These are phyloP conservation scores for Aethes cnicana DNA, from an alignment of 2,888 invertebrate species.

Conservation along the genomic window DNA sequence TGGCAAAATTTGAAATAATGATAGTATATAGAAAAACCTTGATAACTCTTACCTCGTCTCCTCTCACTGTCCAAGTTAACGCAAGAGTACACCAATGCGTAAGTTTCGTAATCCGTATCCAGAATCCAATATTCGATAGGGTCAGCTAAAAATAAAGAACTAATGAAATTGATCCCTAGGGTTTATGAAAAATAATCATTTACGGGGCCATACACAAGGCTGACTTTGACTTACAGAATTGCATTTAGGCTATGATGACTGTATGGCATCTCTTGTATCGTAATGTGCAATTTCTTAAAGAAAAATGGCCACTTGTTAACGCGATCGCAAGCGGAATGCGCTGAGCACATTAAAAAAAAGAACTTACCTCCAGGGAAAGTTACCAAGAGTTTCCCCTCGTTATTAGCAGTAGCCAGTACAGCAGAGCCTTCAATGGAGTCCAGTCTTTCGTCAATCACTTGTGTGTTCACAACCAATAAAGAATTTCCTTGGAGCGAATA, in stretches of 20 bases:
- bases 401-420: constrained; percentile 55
- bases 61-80: constrained; percentile 63
- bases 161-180: too few relatives aligned
- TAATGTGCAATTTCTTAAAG: too few relatives aligned
- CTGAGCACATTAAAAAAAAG: too few relatives aligned
- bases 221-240: too few relatives aligned
- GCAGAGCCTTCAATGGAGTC: constrained; percentile 76
- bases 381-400: constrained; percentile 79
- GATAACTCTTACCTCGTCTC: constrained; percentile 60
- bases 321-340: too few relatives aligned
- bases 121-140: constrained; percentile 43
- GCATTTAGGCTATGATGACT: too few relatives aligned
- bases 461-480: constrained; percentile 48
- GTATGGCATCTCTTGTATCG: too few relatives aligned
- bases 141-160: constrained; percentile 28
- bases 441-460: constrained; percentile 65
- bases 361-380: constrained; percentile 77
- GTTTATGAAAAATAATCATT: too few relatives aligned
- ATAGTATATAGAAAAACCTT: neutral
- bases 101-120: constrained; percentile 82
- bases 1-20: neutral
- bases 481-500: constrained; percentile 61
- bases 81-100: constrained; percentile 84
- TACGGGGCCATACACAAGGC: too few relatives aligned
- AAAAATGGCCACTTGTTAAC: too few relatives aligned